Evolutionary conservation across 2,888 invertebrate genomes (phyloP), one percentile per base, ranked within the genome.

Genomic region (Stenichneumon culpator): DNA sequence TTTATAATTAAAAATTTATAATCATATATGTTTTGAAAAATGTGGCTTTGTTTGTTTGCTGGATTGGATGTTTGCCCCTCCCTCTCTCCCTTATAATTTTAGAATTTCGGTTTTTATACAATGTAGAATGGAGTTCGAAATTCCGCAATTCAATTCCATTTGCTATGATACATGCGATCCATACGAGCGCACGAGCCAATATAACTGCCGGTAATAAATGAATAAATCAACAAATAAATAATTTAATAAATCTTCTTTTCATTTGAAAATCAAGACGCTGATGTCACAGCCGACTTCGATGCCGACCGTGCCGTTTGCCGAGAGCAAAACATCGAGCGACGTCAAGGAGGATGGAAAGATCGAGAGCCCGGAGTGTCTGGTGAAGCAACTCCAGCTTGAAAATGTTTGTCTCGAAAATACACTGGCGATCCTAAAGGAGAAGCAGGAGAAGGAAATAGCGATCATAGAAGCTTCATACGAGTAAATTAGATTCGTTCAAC

Each of bases 401-500:
- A 93, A 92, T 72, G 67, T 89, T 47, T 89, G 90, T 83, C 84
- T 93, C 57, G 92, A 93, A 82, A 91, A 86, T 69, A 90, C 89
- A 28, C 60, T 93, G 68, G 90, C 90, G 2, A 90, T 86, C 80
- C 65, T 92, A 39, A 92, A 89, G 74, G 90, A 92, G 39, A 92
- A 91, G 73, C 92, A 94, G 73, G 90, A 92, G 65, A 91, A 88
- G 78, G 94, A 94, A 87, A 90, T 93, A 19, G 78, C 82, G 52
- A 91, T 92, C 80, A 86, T 93, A 16, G 89, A 93, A 83, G 91
- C 93, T 72, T 93, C 92, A 3, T 92, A 93, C 72, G 91, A 90
- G 93, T 93, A 90, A 81, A 82, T 32, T 0, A 63, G 22, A 57
- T 25, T 0, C 57, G 25, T 32, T 60, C 16, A n/a, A 2, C 16